Conservation (phyloP, 2,113 vertebrate genomes). For the Scartelaos histophorus region DNA sequence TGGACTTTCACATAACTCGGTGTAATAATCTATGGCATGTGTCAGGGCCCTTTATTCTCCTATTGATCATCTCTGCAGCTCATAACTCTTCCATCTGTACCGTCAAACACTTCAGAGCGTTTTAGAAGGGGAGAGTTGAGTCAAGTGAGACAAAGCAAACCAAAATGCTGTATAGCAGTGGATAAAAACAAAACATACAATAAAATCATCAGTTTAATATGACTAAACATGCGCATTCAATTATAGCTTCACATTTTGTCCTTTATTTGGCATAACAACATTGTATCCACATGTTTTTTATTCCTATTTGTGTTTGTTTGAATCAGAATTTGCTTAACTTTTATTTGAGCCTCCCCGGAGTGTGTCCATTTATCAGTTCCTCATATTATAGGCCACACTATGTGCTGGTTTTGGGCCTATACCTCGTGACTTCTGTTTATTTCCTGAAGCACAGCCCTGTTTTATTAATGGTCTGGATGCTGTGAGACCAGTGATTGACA, state of each 20-base stretch:
- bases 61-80: slow-evolving; percentile 3
- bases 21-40: neutral
- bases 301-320: neutral
- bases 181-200: neutral
- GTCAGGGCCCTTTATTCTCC: slow-evolving; percentile 2
- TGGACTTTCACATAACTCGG: neutral
- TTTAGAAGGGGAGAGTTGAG: neutral
- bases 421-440: slow-evolving; percentile 15
- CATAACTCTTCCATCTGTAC: neutral
- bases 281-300: neutral
- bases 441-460: slow-evolving; percentile 10
- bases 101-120: neutral
- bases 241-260: neutral
- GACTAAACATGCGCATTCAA: neutral
- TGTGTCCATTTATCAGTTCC: neutral
- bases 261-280: neutral
- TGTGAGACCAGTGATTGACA: slow-evolving; percentile 26
- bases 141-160: neutral
- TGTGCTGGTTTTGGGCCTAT: slow-evolving; percentile 12
- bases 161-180: neutral
- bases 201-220: neutral
- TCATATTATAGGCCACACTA: neutral
- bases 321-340: neutral
- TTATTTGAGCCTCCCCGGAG: neutral
- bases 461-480: slow-evolving; percentile 34